These are phyloP conservation scores for Mizuhopecten yessoensis DNA, from an alignment of 1,140 invertebrate species.

Conservation along the genomic window DNA sequence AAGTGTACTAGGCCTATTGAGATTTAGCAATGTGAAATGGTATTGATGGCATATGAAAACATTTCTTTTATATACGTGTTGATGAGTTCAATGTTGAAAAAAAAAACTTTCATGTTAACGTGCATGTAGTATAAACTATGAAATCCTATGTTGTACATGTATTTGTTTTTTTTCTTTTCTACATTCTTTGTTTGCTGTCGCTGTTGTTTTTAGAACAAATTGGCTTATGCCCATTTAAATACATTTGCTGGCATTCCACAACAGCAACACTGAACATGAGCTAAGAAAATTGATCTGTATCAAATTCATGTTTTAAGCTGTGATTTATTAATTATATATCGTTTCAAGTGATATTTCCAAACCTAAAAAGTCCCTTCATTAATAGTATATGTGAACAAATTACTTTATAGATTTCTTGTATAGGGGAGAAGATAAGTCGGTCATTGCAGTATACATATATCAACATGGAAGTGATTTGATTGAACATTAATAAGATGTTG, in stretches of 20 bases:
- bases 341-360: constrained; percentile 2
- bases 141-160: constrained; percentile 34
- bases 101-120: background rate
- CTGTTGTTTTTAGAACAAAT: constrained; percentile 8
- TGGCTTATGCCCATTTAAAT: background rate
- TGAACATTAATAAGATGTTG: background rate
- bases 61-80: constrained; percentile 35
- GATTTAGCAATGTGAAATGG: background rate
- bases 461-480: background rate
- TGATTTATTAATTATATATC: constrained; percentile 3
- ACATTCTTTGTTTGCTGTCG: background rate
- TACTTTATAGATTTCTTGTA: background rate
- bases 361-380: constrained; percentile 22
- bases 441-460: background rate
- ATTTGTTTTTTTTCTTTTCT: constrained; percentile 18
- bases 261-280: background rate
- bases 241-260: constrained; percentile 25
- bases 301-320: background rate
- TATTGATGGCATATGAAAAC: constrained; percentile 20
- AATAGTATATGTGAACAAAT: constrained; percentile 8
- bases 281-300: constrained; percentile 35
- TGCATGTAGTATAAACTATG: constrained; percentile 12
- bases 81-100: background rate
- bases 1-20: constrained; percentile 18
- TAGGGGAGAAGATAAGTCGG: background rate